phyloP scores from a whole-genome alignment of 2,888 invertebrate species.

The Lithophane semibrunnea region DNA sequence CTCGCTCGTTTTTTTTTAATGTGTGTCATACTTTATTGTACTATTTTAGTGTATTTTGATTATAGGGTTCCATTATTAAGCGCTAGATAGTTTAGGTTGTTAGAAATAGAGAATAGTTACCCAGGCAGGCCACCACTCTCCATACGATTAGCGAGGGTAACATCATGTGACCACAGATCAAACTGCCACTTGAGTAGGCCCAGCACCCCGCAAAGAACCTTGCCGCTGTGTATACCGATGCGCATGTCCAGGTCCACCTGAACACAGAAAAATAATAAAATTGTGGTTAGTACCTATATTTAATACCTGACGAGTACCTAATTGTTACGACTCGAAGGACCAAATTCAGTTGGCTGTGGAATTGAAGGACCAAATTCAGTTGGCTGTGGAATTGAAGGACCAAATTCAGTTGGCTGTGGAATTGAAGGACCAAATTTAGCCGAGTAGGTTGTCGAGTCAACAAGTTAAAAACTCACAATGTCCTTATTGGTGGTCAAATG shows the following conservation, averaged over 20 bases:
- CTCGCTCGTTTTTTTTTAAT: background rate
- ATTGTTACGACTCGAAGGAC: background rate
- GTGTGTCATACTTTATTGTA: too few species aligned
- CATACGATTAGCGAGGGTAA: slow-evolving; percentile 98
- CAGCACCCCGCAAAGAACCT: slow-evolving; percentile 98
- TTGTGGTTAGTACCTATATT: background rate
- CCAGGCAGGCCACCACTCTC: slow-evolving; percentile 99
- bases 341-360: background rate
- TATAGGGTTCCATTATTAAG: background rate
- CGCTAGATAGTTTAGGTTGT: background rate
- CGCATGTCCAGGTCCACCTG: slow-evolving; percentile 99
- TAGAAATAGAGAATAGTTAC: slow-evolving; percentile 85
- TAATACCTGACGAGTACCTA: background rate
- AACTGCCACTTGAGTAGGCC: slow-evolving; percentile 98
- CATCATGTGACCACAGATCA: slow-evolving; percentile 98
- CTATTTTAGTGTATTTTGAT: background rate
- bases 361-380: too few species aligned
- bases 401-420: background rate
- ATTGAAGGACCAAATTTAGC: too few species aligned
- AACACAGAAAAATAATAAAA: slow-evolving; percentile 28
- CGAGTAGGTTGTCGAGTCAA: background rate
- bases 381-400: background rate
- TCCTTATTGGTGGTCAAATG: background rate
- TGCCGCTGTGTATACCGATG: slow-evolving; percentile 99
- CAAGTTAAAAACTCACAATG: background rate